phyloP scores from a whole-genome alignment of 2,113 vertebrate species.

The Corythaeola cristata region DNA sequence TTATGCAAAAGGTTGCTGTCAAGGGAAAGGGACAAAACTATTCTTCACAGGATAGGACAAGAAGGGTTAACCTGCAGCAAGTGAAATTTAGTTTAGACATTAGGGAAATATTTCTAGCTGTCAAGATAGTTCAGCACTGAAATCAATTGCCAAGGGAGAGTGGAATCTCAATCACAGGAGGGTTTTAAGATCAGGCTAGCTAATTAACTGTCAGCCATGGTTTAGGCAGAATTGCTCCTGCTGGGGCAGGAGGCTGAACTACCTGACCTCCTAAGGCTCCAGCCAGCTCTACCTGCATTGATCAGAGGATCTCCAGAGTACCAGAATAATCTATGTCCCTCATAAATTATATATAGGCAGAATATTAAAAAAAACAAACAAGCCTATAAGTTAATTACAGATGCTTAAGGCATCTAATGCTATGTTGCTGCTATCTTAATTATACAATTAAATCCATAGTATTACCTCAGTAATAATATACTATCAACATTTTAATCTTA shows the following conservation, averaged over 20 bases:
- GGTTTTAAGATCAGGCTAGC: background rate
- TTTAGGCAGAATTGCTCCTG: background rate
- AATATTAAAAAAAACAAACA: background rate
- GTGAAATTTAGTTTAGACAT: background rate
- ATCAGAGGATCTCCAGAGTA: background rate
- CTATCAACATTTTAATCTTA: background rate
- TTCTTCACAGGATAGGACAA: background rate
- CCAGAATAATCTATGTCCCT: background rate
- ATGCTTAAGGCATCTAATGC: background rate
- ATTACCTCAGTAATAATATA: background rate
- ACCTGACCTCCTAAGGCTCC: background rate
- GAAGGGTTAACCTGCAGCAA: slow-evolving; percentile 16
- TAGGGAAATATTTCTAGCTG: background rate
- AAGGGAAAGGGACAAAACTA: background rate
- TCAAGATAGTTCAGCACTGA: background rate
- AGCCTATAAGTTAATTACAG: background rate
- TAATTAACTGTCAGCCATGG: slow-evolving; percentile 7
- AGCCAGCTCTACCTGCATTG: background rate
- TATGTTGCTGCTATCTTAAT: background rate
- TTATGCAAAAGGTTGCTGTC: background rate
- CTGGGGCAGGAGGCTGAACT: background rate
- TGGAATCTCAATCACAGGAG: background rate
- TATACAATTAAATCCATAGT: background rate
- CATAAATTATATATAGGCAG: background rate
- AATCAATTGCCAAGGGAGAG: slow-evolving; percentile 3